phyloP scores from a whole-genome alignment of 2,888 invertebrate species.

The Pseudococcus viburni region DNA sequence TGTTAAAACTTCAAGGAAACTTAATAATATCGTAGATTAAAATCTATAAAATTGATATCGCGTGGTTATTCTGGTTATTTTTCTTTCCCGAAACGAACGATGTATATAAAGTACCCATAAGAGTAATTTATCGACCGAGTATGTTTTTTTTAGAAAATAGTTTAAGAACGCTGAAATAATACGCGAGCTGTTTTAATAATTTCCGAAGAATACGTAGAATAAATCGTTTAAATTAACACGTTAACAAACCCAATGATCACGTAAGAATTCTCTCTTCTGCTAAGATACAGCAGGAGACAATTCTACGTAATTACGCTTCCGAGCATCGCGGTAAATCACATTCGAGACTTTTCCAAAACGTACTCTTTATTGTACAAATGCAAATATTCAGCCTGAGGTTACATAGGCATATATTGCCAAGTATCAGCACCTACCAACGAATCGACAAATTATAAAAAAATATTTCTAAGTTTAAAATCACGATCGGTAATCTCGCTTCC shows the following conservation, averaged over 20 bases:
- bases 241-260: not conserved
- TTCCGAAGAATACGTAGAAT: not conserved
- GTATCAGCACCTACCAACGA: conserved; percentile 24
- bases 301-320: conserved; percentile 47
- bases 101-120: not conserved
- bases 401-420: not conserved
- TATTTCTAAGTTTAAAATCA: conserved; percentile 32
- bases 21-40: conserved; percentile 19
- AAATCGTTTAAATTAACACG: conserved; percentile 23
- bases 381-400: conserved; percentile 29
- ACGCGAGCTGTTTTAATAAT: not conserved
- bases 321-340: not conserved
- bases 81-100: not conserved
- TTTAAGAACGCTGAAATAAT: not conserved
- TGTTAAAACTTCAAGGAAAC: conserved; percentile 48
- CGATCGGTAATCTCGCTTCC: conserved; percentile 39
- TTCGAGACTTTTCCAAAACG: not conserved
- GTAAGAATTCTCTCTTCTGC: not conserved
- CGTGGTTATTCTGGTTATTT: conserved; percentile 43
- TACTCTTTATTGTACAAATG: conserved; percentile 45
- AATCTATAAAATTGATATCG: conserved; percentile 24
- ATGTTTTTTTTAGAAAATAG: not conserved
- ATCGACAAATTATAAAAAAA: conserved; percentile 51
- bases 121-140: not conserved
- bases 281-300: conserved; percentile 1